Evolutionary conservation across 2,797 vertebrate genomes (phyloP).

Genomic region (Bradypodion ventrale): DNA sequence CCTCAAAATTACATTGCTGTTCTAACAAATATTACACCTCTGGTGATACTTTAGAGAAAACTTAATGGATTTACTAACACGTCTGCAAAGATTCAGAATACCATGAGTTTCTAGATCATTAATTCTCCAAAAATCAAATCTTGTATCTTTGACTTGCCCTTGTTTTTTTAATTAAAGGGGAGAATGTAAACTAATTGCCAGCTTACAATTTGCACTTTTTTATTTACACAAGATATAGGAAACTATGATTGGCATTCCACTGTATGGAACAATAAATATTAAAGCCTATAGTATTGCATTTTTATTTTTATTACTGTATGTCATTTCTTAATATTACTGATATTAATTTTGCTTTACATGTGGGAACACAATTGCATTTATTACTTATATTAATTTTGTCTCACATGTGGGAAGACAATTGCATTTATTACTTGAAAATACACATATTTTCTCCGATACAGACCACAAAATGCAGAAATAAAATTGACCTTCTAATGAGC

Average conservation of each 20-base stretch:
- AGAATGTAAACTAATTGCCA: neutral
- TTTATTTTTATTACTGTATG: conserved; percentile 5
- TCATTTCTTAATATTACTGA: neutral
- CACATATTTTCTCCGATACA: neutral
- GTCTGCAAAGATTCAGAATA: conserved; percentile 3
- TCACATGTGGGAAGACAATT: neutral
- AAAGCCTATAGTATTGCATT: neutral
- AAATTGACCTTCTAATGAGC: too few relatives aligned
- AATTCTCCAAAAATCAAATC: neutral
- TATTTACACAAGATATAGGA: conserved; percentile 11
- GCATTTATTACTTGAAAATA: neutral
- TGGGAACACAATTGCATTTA: neutral
- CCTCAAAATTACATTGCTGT: neutral
- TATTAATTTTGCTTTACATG: neutral
- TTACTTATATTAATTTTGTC: neutral
- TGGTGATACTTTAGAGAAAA: conserved; percentile 11
- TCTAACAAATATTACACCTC: conserved; percentile 18
- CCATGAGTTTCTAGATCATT: conserved; percentile 12
- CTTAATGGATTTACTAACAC: conserved; percentile 4
- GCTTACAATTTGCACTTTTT: neutral
- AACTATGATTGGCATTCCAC: neutral
- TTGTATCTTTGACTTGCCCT: neutral
- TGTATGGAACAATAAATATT: conserved; percentile 12
- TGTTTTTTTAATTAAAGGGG: neutral
- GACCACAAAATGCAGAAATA: neutral